Percentiles rank a stretch among this genome's conserved stretches.
These are phyloP conservation scores for Gambusia yucatana DNA, from an alignment of 2,797 vertebrate species.

Conservation along the genomic window DNA sequence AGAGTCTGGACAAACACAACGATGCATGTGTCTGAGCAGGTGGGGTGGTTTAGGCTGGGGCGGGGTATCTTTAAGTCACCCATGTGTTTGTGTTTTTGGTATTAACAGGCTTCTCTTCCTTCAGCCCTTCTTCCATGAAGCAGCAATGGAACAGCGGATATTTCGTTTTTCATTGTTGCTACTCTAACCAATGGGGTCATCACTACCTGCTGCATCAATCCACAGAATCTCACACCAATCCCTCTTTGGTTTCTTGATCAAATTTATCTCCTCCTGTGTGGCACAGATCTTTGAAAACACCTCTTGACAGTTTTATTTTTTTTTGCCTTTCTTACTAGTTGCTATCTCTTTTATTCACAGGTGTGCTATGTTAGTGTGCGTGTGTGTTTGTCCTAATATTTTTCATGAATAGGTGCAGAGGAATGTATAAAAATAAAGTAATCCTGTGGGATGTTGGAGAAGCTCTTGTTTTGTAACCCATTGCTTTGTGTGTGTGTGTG, in stretches of 20 bases:
- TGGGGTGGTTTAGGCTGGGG: conserved; percentile 38
- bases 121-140: conserved; percentile 59
- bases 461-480: conserved; percentile 30
- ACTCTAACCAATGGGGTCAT: conserved; percentile 45
- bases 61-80: conserved; percentile 39
- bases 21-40: conserved; percentile 62
- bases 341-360: conserved; percentile 55
- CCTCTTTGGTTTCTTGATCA: conserved; percentile 23
- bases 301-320: conserved; percentile 28
- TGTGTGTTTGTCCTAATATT: conserved; percentile 5
- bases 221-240: conserved; percentile 37
- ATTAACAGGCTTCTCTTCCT: conserved; percentile 64
- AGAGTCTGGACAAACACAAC: conserved; percentile 42
- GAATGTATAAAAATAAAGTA: conserved; percentile 27
- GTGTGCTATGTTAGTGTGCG: conserved; percentile 53
- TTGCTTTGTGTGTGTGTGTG: conserved; percentile 4
- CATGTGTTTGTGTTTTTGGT: conserved; percentile 27
- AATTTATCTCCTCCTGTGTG: conserved; percentile 23
- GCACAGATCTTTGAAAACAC: conserved; percentile 31
- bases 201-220: conserved; percentile 43
- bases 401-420: conserved; percentile 40
- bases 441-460: conserved; percentile 4
- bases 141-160: conserved; percentile 53
- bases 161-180: conserved; percentile 39
- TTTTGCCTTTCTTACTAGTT: conserved; percentile 42